phyloP scores from a whole-genome alignment of 2,113 vertebrate genomes.

The Pongo abelii region DNA sequence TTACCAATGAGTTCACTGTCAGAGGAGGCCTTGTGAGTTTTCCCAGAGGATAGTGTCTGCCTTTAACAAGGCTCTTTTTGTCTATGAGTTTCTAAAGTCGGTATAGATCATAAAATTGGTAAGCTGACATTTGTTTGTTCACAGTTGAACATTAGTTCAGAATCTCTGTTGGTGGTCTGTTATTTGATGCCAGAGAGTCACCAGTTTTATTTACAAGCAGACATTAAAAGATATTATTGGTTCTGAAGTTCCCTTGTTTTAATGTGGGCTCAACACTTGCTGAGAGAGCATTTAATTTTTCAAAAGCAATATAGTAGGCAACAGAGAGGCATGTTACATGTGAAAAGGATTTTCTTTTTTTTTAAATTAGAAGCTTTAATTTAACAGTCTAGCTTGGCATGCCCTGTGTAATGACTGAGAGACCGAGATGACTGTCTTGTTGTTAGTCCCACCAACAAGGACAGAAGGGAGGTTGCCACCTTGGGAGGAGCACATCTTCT shows the following conservation, averaged over 20 bases:
- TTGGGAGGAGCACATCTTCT: neutral
- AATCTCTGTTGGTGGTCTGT: neutral
- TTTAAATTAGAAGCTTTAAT: neutral
- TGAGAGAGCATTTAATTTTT: neutral
- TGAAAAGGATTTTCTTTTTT: neutral
- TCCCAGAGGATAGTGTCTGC: neutral
- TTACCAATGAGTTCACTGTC: neutral
- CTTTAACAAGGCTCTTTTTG: slow-evolving; percentile 30
- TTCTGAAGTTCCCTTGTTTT: neutral
- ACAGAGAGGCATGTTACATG: neutral
- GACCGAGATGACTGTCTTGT: neutral
- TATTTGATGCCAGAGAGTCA: neutral
- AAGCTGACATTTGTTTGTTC: slow-evolving; percentile 5
- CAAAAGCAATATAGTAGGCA: neutral
- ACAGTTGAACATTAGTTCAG: neutral
- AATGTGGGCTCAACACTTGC: neutral
- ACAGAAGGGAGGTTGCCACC: neutral
- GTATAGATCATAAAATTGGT: neutral
- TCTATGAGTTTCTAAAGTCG: slow-evolving; percentile 15
- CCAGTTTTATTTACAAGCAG: neutral
- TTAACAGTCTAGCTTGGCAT: neutral
- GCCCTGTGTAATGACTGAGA: neutral
- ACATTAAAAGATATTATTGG: neutral
- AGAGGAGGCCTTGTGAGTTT: slow-evolving; percentile 9
- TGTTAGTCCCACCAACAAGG: neutral